Conservation (phyloP, 2,113 vertebrate genomes). For the Dicentrarchus labrax region DNA sequence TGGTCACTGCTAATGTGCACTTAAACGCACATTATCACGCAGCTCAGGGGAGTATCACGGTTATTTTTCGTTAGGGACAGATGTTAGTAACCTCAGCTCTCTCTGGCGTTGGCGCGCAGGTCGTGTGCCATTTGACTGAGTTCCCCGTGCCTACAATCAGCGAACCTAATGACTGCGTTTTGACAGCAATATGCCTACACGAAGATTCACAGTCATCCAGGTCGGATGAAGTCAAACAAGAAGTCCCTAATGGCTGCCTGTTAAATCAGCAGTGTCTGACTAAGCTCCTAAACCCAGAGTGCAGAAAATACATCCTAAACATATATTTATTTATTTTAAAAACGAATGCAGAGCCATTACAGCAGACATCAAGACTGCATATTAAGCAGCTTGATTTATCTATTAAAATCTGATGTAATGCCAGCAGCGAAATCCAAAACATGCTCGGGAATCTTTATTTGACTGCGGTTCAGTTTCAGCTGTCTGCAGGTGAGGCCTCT, state of each 20-base stretch:
- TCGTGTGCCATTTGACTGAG: conserved; percentile 11
- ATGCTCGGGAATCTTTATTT: background rate
- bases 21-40: background rate
- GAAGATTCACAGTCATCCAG: conserved; percentile 30
- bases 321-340: background rate
- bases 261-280: background rate
- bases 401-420: background rate
- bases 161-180: background rate
- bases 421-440: conserved; percentile 35
- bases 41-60: background rate
- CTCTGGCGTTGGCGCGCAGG: background rate
- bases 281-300: background rate
- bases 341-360: background rate
- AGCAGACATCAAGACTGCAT: background rate
- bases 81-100: conserved; percentile 15
- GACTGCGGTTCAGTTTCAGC: background rate
- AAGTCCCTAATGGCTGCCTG: background rate
- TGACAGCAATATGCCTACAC: background rate
- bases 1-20: background rate
- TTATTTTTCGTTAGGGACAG: background rate
- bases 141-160: conserved; percentile 18
- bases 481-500: conserved; percentile 28
- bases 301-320: background rate
- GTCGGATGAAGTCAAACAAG: conserved; percentile 36
- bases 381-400: background rate